A percentile compares a stretch with the other conserved stretches of the same genome.
Evolutionary conservation across 2,113 vertebrate species (phyloP).

Genomic region (Sapajus apella): DNA sequence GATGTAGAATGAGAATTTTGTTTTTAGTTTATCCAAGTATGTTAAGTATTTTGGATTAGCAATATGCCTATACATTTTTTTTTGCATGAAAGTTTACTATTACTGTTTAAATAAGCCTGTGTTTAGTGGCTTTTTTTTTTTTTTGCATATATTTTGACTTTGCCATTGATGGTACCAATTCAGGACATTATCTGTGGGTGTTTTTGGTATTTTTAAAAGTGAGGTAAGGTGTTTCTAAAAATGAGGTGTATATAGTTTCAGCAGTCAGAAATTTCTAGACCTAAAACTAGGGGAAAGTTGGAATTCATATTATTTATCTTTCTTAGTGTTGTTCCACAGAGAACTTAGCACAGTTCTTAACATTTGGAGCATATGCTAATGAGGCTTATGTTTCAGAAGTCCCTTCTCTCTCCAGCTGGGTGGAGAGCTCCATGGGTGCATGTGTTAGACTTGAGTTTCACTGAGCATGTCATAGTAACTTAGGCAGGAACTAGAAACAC

Average conservation of each 20-base stretch:
- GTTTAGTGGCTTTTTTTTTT: background rate
- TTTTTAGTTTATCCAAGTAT: background rate
- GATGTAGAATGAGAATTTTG: background rate
- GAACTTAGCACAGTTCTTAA: background rate
- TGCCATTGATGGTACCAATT: background rate
- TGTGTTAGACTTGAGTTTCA: background rate
- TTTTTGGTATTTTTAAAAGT: background rate
- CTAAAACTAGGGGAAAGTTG: background rate
- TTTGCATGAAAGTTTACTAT: background rate
- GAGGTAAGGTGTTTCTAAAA: background rate
- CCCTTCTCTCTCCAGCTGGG: background rate
- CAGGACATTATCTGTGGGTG: background rate
- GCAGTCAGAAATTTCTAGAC: background rate
- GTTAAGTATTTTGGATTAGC: background rate
- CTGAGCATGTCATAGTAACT: background rate
- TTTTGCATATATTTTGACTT: background rate
- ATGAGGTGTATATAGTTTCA: background rate
- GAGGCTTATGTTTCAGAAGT: background rate
- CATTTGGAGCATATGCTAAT: background rate
- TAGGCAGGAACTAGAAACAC: background rate
- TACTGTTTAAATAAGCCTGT: background rate
- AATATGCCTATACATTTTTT: background rate
- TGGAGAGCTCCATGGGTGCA: background rate
- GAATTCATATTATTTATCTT: background rate
- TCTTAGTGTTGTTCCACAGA: background rate